A percentile compares a stretch with the other conserved stretches of the same genome.
phyloP scores from a whole-genome alignment of 92 coral and sea anemone genomes.

The Bergia puertoricense region DNA sequence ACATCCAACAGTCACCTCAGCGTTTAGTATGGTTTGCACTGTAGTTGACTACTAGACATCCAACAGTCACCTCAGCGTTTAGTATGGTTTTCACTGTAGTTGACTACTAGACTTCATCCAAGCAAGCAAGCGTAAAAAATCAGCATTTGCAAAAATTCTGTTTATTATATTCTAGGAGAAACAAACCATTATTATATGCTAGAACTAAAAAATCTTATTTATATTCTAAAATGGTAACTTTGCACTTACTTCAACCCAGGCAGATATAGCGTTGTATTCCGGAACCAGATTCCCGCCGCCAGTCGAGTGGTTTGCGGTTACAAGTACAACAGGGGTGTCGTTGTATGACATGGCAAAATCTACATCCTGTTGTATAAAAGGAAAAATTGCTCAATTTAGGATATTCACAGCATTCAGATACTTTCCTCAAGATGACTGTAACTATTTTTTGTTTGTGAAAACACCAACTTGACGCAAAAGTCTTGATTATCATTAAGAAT shows the following conservation, averaged over 20 bases:
- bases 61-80: too few relatives aligned
- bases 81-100: too few relatives aligned
- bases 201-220: too few relatives aligned
- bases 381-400: too few relatives aligned
- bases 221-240: not conserved
- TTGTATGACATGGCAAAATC: conserved; percentile 48
- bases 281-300: conserved; percentile 63
- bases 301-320: conserved; percentile 69
- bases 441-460: not conserved
- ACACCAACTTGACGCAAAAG: not conserved
- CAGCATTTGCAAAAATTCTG: not conserved
- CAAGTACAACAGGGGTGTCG: conserved; percentile 56
- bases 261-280: conserved; percentile 64
- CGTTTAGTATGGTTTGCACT: too few relatives aligned
- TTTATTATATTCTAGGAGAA: not conserved
- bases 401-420: not conserved
- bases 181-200: not conserved
- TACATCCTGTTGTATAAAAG: conserved; percentile 48
- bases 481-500: not conserved
- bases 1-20: too few relatives aligned
- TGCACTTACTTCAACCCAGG: conserved; percentile 74
- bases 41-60: too few relatives aligned
- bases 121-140: not conserved
- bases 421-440: not conserved
- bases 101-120: too few relatives aligned